Percentiles rank a stretch among this genome's conserved stretches.
Conservation (phyloP, 2,113 vertebrate genomes). For the Lycocorax pyrrhopterus region DNA sequence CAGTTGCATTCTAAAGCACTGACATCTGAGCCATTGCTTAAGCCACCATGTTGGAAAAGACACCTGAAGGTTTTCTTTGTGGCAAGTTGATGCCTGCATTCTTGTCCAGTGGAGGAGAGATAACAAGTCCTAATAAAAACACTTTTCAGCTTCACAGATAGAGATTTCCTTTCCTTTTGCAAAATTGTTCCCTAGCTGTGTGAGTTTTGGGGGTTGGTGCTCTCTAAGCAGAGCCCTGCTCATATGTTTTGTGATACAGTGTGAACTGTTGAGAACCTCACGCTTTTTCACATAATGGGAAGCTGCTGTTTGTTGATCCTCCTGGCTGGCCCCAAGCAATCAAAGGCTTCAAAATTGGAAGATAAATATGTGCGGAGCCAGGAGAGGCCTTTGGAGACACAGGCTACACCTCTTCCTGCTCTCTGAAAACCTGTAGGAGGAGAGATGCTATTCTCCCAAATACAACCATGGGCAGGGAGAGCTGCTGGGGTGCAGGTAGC, state of each 20-base stretch:
- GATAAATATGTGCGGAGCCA: background rate
- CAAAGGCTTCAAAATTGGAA: background rate
- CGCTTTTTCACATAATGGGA: background rate
- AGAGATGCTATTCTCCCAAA: background rate
- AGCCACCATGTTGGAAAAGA: background rate
- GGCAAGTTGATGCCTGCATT: background rate
- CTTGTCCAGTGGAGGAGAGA: background rate
- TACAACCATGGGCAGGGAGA: background rate
- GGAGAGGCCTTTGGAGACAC: background rate
- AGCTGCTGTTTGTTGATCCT: background rate
- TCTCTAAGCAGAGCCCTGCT: background rate
- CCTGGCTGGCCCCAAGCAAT: background rate
- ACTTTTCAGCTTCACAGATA: background rate
- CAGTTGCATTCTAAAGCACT: background rate
- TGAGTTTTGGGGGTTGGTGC: background rate
- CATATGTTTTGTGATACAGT: fast-evolving
- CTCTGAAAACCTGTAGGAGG: background rate
- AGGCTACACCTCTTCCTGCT: background rate
- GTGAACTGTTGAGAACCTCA: background rate
- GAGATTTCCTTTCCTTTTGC: background rate
- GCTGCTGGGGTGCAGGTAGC: background rate
- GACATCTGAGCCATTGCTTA: background rate
- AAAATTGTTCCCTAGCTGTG: background rate
- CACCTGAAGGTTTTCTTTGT: background rate
- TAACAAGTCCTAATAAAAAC: background rate